Evolutionary conservation across 1,140 invertebrate genomes (phyloP), one percentile per base, ranked within the genome.

Genomic region (Drosophila repletoides): DNA sequence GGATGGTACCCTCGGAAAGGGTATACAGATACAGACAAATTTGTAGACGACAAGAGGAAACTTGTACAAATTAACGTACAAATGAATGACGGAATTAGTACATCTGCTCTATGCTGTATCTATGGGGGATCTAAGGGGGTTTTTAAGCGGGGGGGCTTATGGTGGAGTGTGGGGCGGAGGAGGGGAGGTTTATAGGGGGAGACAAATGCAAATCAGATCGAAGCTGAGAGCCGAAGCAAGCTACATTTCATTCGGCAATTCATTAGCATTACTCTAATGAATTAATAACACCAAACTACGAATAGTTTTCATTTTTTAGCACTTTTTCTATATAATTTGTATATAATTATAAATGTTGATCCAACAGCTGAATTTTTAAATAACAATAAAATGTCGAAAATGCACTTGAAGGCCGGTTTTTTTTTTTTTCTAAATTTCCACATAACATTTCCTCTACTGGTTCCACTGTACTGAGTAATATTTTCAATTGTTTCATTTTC

Each of bases 1-100:
- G n/a, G n/a, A n/a, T n/a, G n/a, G n/a, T n/a, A n/a, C n/a, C n/a
- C n/a, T n/a, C n/a, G n/a, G n/a, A n/a, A n/a, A n/a, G n/a, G n/a
- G n/a, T n/a, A n/a, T n/a, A n/a, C n/a, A n/a, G n/a, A n/a, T n/a
- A n/a, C n/a, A n/a, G n/a, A 64, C 51, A 28, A 38, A 49, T 19
- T 14, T 33, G 28, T 56, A 45, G 38, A 56, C 38, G 29, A 41
- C 63, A 9, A 22, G 15, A 58, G 43, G 41, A 73, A 77, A 83
- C 46, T 86, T 83, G 73, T 67, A 80, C 80, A 84, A 84, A 84
- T 84, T 84, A 84, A 84, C 80, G 80, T 84, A 72, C 63, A 84
- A 86, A 84, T 84, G 79, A 83, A 84, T 84, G 79, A 84, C 74
- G 79, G 79, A 83, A 83, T 83, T 74, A 84, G 79, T 83, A 84